A percentile compares a stretch with the other conserved stretches of the same genome.
Conservation (phyloP, 2,797 vertebrate species). For the Semaprochilodus insignis region DNA sequence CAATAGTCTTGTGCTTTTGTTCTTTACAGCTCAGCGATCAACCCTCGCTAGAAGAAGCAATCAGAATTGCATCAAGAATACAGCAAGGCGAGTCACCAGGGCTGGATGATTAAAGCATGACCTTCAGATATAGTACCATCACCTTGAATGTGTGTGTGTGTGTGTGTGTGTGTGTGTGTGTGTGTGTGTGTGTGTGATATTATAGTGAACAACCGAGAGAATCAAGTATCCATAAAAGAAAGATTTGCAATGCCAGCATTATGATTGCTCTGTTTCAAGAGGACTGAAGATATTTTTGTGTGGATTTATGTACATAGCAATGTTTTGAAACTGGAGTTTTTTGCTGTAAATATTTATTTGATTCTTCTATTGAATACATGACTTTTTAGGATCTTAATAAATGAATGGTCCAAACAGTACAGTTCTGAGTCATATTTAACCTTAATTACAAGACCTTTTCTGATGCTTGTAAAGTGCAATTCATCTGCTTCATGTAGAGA, state of each 20-base stretch:
- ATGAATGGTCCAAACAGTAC: conserved; percentile 1
- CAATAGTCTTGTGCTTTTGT: conserved; percentile 4
- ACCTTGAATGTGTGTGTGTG: neutral
- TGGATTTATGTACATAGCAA: conserved; percentile 79
- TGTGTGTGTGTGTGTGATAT: conserved; percentile 14
- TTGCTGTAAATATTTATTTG: conserved; percentile 74
- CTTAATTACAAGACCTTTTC: neutral
- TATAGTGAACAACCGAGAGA: conserved; percentile 68
- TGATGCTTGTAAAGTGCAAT: neutral
- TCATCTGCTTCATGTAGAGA: neutral
- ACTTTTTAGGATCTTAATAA: conserved; percentile 70
- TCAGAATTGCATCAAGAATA: conserved; percentile 98
- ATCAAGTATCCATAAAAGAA: conserved; percentile 62
- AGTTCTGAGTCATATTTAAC: too few species aligned
- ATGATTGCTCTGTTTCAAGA: conserved; percentile 66
- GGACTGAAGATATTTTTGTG: conserved; percentile 67
- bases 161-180: neutral
- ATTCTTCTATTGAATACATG: conserved; percentile 59
- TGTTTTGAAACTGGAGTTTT: conserved; percentile 82
- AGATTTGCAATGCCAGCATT: conserved; percentile 40
- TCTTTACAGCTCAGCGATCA: conserved; percentile 91
- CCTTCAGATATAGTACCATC: conserved; percentile 23
- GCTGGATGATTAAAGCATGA: conserved; percentile 88
- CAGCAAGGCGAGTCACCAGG: conserved; percentile 97
- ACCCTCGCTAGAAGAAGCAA: conserved; percentile 98